These are phyloP conservation scores for Cataglyphis altisquamis DNA, from an alignment of 2,888 invertebrate genomes.

Conservation along the genomic window DNA sequence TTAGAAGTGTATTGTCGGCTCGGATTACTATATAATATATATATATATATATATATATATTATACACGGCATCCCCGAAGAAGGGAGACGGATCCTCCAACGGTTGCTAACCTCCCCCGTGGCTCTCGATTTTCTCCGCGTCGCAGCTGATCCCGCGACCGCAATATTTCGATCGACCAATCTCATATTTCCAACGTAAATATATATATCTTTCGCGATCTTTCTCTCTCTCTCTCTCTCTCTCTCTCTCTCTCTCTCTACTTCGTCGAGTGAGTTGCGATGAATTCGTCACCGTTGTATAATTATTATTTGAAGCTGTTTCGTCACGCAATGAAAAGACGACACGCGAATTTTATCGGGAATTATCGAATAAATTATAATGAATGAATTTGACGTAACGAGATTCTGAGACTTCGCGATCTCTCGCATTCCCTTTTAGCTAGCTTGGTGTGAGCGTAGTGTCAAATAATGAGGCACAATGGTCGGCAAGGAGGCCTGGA, in stretches of 20 bases:
- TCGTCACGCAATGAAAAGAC: not conserved
- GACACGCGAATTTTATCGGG: not conserved
- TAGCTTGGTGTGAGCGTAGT: not conserved
- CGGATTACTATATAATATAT: slow-evolving; percentile 76
- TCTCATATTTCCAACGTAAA: slow-evolving; percentile 26
- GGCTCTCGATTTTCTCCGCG: slow-evolving; percentile 31
- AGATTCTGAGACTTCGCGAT: not conserved
- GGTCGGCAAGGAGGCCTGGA: slow-evolving; percentile 1
- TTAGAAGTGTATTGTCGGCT: slow-evolving; percentile 81
- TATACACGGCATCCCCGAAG: slow-evolving; percentile 44
- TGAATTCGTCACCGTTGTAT: not conserved
- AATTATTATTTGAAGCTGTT: not conserved
- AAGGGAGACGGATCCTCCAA: slow-evolving; percentile 55
- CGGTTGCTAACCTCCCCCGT: slow-evolving; percentile 68
- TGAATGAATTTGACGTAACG: not conserved
- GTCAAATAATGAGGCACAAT: slow-evolving; percentile 42
- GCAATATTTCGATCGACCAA: not conserved
- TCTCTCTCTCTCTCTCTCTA: no score
- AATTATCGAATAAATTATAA: not conserved
- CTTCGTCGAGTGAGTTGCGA: not conserved
- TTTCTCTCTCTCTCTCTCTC: not conserved
- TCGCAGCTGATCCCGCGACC: slow-evolving; percentile 43
- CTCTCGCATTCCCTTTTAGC: not conserved
- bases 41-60: no score
- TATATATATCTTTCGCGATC: not conserved